Percentiles rank a stretch among this genome's conserved stretches.
phyloP scores from a whole-genome alignment of 92 coral and sea anemone species.

The Micromussa lordhowensis region DNA sequence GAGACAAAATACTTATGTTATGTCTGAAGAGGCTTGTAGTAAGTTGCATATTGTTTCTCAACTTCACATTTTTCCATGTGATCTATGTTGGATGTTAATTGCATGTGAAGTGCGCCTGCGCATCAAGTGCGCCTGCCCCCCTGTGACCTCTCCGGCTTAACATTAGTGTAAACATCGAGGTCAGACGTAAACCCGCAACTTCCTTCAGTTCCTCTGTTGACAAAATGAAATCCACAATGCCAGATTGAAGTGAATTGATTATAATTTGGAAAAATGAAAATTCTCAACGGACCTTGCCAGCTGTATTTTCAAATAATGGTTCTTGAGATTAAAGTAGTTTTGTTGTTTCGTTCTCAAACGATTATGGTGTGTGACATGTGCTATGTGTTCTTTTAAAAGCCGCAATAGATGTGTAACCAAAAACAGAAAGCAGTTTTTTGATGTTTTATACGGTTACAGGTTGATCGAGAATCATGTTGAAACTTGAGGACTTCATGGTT shows the following conservation, averaged over 20 bases:
- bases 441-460: background rate
- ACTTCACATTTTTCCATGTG: background rate
- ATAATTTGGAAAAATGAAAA: background rate
- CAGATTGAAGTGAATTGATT: background rate
- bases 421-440: background rate
- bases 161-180: background rate
- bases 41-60: constrained; percentile 15
- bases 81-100: background rate
- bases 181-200: background rate
- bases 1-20: constrained; percentile 48
- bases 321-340: too few species aligned
- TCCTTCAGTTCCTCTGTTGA: background rate
- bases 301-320: too few species aligned
- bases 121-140: background rate
- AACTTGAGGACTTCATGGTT: too few species aligned
- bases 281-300: background rate
- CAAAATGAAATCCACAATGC: background rate
- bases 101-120: too few species aligned
- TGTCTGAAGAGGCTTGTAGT: constrained; percentile 45
- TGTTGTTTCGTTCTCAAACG: background rate
- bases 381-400: background rate
- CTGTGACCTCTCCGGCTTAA: background rate
- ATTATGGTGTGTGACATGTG: background rate
- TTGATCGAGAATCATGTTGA: too few species aligned
- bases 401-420: background rate